Conservation (phyloP, 2,888 invertebrate genomes). For the Polydrusus cervinus region DNA sequence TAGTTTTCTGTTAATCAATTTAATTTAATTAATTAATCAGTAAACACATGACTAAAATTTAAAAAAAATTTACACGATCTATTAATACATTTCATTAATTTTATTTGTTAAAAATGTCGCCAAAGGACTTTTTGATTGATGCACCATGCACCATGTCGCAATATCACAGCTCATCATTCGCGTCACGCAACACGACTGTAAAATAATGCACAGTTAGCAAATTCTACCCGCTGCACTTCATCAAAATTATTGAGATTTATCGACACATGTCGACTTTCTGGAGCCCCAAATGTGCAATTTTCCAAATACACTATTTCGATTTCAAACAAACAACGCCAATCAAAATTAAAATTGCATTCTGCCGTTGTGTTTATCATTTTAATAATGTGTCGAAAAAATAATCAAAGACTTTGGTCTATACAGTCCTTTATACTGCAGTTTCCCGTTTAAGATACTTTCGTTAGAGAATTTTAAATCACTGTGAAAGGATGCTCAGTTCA, state of each 20-base stretch:
- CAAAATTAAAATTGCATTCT: constrained; percentile 2
- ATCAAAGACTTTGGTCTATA: too few relatives aligned
- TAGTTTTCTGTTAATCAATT: too few relatives aligned
- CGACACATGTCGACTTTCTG: constrained; percentile 1
- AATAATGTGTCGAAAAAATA: neutral
- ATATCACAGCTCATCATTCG: neutral
- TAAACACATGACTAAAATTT: too few relatives aligned
- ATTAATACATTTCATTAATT: too few relatives aligned
- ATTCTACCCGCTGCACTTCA: constrained; percentile 2
- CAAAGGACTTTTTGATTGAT: constrained; percentile 1
- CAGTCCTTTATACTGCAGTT: too few relatives aligned
- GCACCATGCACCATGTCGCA: neutral
- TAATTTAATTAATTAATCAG: too few relatives aligned
- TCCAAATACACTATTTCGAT: constrained; percentile 5
- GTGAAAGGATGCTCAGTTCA: too few relatives aligned
- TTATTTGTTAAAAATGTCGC: too few relatives aligned
- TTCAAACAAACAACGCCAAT: constrained; percentile 7
- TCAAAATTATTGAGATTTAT: constrained; percentile 17
- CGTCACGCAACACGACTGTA: neutral
- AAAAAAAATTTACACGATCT: too few relatives aligned
- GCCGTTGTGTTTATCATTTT: neutral
- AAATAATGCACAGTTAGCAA: constrained; percentile 1
- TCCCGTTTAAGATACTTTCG: too few relatives aligned
- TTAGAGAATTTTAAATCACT: too few relatives aligned
- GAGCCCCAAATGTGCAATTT: constrained; percentile 10